These are phyloP conservation scores for Rallus limicola DNA, from an alignment of 2,113 vertebrate species.

Conservation along the genomic window DNA sequence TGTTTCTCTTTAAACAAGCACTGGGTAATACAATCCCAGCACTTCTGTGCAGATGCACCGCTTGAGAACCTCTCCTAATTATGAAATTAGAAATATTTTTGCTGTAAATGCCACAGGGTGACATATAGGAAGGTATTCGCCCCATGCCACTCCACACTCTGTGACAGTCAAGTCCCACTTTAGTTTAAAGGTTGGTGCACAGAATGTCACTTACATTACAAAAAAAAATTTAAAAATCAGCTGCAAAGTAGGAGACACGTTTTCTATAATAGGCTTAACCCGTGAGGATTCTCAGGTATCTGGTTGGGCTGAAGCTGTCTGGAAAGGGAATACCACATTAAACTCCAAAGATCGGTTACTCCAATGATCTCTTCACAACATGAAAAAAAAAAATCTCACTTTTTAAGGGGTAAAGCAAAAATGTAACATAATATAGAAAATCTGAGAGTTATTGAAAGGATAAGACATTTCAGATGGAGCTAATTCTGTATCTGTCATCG, in stretches of 20 bases:
- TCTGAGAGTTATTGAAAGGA: background rate
- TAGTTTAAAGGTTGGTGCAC: conserved; percentile 23
- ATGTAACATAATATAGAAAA: background rate
- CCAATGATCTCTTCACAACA: background rate
- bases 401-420: background rate
- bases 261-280: conserved; percentile 29
- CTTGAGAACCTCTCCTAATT: conserved; percentile 39
- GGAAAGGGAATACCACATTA: conserved; percentile 7
- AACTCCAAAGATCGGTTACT: background rate
- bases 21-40: background rate
- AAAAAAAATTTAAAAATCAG: background rate
- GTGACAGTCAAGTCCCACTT: background rate
- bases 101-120: conserved; percentile 46
- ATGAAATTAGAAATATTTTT: conserved; percentile 38
- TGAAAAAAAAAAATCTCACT: background rate
- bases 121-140: conserved; percentile 32
- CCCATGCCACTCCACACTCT: background rate
- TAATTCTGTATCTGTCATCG: conserved; percentile 25
- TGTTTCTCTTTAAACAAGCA: background rate
- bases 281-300: conserved; percentile 12
- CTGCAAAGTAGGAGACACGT: conserved; percentile 4
- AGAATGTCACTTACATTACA: conserved; percentile 33
- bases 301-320: background rate
- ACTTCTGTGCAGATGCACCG: background rate
- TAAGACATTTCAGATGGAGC: conserved; percentile 6